Evolutionary conservation across 2,797 vertebrate genomes (phyloP).

Genomic region (Pitangus sulphuratus): DNA sequence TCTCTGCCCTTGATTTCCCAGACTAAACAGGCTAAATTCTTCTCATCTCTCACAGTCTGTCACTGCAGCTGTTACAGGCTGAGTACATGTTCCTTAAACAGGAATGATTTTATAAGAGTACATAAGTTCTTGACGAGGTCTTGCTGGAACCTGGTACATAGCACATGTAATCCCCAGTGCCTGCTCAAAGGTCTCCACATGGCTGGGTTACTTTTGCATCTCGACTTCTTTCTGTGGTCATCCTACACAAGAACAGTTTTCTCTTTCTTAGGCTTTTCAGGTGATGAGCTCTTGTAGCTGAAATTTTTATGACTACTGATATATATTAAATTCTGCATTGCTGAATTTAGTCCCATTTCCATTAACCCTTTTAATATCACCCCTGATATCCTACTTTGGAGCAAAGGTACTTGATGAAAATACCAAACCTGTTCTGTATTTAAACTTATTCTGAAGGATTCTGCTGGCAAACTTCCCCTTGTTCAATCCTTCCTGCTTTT

Average conservation of each 20-base stretch:
- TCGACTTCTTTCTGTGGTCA: background rate
- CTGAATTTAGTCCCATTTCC: background rate
- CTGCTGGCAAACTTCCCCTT: background rate
- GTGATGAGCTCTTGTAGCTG: background rate
- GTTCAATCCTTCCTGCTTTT: background rate
- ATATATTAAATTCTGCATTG: background rate
- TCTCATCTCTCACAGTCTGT: background rate
- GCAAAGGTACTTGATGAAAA: background rate
- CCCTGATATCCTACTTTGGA: background rate
- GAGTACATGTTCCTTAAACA: background rate
- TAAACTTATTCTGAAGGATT: background rate
- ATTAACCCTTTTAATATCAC: background rate
- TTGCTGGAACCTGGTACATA: background rate
- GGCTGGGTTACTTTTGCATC: background rate
- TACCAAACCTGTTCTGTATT: background rate
- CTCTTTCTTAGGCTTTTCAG: background rate
- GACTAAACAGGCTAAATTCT: background rate
- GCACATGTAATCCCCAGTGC: background rate
- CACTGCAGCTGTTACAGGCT: conserved; percentile 11
- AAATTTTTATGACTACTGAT: background rate
- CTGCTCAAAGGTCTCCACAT: background rate
- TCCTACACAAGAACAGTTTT: background rate
- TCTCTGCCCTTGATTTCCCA: conserved; percentile 2
- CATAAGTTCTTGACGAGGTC: background rate
- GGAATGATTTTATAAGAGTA: background rate